Conservation (phyloP, 2,113 vertebrate genomes). For the Ictidomys tridecemlineatus region DNA sequence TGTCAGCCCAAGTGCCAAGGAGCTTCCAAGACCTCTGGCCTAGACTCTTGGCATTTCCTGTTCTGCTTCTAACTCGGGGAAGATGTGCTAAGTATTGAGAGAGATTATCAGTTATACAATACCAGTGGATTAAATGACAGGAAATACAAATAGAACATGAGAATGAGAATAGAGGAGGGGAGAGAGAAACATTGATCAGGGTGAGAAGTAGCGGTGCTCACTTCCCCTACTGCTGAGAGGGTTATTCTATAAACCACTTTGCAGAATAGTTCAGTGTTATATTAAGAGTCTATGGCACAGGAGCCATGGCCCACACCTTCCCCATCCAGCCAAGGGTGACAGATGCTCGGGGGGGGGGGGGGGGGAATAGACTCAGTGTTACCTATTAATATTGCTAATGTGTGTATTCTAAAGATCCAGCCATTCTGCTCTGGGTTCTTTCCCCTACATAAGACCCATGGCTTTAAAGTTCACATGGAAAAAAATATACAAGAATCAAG, state of each 20-base stretch:
- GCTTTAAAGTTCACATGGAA: neutral
- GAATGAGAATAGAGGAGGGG: neutral
- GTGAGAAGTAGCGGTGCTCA: neutral
- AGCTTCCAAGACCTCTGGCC: neutral
- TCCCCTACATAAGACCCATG: neutral
- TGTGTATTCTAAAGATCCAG: neutral
- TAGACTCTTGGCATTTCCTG: neutral
- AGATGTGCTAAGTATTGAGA: neutral
- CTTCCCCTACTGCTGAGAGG: neutral
- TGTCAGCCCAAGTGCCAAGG: slow-evolving; percentile 29
- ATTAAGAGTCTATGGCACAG: no score
- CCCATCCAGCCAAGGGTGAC: no score
- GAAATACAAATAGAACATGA: neutral
- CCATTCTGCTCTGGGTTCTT: neutral
- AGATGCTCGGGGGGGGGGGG: no score
- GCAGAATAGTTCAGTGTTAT: neutral
- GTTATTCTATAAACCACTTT: neutral
- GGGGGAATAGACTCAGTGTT: neutral
- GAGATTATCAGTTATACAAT: neutral
- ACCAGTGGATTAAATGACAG: neutral
- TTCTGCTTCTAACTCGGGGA: neutral
- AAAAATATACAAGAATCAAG: neutral
- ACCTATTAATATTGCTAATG: neutral
- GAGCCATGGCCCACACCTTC: no score
- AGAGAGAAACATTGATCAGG: neutral